Evolutionary conservation across 2,888 invertebrate species (phyloP).

Genomic region (Acheta domesticus): DNA sequence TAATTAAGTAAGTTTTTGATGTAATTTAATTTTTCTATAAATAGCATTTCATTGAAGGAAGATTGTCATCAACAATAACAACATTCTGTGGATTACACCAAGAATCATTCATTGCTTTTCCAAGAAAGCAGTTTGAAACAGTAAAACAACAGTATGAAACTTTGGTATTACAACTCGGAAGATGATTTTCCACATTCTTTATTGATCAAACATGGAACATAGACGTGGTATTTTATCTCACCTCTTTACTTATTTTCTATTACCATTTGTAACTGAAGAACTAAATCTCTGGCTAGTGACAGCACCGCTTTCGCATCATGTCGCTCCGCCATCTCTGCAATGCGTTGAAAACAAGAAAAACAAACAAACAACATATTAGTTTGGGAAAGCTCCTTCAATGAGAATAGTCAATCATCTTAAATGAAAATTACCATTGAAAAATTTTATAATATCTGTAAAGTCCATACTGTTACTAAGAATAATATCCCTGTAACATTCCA

Average conservation of each 20-base stretch:
- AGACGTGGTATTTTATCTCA: not conserved
- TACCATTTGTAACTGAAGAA: constrained; percentile 82
- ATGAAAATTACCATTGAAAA: constrained; percentile 81
- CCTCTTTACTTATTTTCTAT: constrained; percentile 82
- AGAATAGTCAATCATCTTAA: not conserved
- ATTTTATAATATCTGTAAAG: constrained; percentile 96
- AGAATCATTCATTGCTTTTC: not conserved
- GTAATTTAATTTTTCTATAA: no score
- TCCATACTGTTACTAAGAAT: constrained; percentile 95
- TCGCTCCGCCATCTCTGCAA: constrained; percentile 91
- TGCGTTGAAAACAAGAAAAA: constrained; percentile 41
- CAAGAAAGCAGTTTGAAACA: not conserved
- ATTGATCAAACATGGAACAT: not conserved
- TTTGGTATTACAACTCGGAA: not conserved
- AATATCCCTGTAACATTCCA: constrained; percentile 91
- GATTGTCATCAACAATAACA: not conserved
- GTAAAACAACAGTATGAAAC: not conserved
- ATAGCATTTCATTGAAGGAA: not conserved
- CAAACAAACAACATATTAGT: not conserved
- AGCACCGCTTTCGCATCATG: constrained; percentile 83
- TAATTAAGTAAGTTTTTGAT: no score
- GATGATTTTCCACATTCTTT: not conserved
- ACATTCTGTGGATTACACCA: not conserved
- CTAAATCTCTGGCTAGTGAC: constrained; percentile 78
- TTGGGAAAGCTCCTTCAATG: no score